A percentile compares a stretch with the other conserved stretches of the same genome.
Evolutionary conservation across 1,140 invertebrate species (phyloP).

Genomic region (Calliphora vicina): DNA sequence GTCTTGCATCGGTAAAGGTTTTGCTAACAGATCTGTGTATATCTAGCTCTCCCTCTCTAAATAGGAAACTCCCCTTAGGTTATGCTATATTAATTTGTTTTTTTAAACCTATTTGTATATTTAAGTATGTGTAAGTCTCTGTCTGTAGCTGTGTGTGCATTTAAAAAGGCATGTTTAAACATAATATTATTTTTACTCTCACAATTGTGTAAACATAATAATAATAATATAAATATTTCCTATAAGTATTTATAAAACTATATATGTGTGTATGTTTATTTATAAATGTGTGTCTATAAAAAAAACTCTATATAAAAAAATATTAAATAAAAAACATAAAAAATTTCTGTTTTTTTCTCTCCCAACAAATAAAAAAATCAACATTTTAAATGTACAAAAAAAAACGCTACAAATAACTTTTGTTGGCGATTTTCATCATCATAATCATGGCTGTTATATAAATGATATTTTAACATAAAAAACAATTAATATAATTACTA

Average conservation of each 20-base stretch:
- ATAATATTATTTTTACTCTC: background rate
- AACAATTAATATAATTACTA: background rate
- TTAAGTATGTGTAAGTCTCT: background rate
- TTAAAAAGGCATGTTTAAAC: conserved; percentile 2
- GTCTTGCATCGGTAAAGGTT: no score
- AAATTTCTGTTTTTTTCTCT: background rate
- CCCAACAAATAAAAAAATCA: no score
- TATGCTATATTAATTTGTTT: no score
- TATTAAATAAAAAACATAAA: background rate
- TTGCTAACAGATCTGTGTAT: no score
- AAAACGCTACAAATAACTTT: background rate
- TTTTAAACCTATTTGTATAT: no score
- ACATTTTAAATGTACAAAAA: background rate
- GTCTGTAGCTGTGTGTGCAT: background rate
- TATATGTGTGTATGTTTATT: background rate
- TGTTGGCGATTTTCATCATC: background rate
- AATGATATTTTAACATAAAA: background rate
- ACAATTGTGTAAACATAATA: background rate
- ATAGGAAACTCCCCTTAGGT: no score
- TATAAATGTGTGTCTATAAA: background rate
- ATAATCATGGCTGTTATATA: no score
- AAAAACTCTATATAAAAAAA: background rate
- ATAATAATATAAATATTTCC: background rate
- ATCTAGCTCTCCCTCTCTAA: no score
- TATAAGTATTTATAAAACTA: background rate